Evolutionary conservation across 2,888 invertebrate species (phyloP), one percentile per base, ranked within the genome.

Genomic region (Oeneis ivallda): DNA sequence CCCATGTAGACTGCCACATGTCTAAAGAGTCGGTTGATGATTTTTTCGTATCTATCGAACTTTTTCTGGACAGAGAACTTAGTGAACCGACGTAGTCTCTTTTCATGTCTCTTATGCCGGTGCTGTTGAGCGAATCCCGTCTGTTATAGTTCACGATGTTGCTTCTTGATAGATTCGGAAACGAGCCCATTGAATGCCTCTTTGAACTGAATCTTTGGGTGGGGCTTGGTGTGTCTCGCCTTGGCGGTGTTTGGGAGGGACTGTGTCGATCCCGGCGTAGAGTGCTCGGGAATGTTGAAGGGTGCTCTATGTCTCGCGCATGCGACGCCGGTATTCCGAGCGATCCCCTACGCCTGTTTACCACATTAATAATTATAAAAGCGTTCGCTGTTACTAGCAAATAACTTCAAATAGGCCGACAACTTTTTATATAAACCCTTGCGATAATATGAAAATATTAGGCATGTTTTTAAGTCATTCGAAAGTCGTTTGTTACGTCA

Each of bases 1-100:
- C 95, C 95, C 95, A 95, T 57, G 94, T 94, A 75, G 93, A 93
- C 65, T 95, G 93, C 87, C 94, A 93, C 57, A 93, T 92, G 76
- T 96, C 95, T 82, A 96, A 81, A 1, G 96, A 96, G 82, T 96
- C 96, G 45, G 94, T 94, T 0, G 96, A 96, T 64, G 91, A 92
- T 70, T 91, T 92, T 74, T 88, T 89, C 65, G 90, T 89, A 68
- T 90, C 91, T 37, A 89, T 88, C 0, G 90, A 91, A 75, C 87
- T 91, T 75, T 94, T 92, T 74, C 93, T 90, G 34, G 88, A 85
- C 15, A 92, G 72, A 0, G 89, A 87, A 72, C 82, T 86, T 54
- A 82, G 85, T 1, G 90, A 91, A 7, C 91, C 88, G 45, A 93
- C 92, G 58, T 93, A 93, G 75, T 93, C 93, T 49, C 93, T 84